Evolutionary conservation across 2,888 invertebrate species (phyloP).

Genomic region (Serripes groenlandicus): DNA sequence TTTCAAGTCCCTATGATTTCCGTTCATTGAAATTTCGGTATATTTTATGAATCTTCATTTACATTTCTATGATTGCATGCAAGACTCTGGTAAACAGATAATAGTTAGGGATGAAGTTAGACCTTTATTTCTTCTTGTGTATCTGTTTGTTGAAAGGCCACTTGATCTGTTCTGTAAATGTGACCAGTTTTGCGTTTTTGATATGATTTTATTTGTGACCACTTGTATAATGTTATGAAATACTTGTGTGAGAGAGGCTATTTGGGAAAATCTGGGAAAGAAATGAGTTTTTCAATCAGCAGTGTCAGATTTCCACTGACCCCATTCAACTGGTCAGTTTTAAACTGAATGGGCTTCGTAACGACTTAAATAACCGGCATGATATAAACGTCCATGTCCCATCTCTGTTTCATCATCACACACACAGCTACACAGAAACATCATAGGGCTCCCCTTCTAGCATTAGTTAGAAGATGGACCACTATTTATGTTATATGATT

Average conservation of each 20-base stretch:
- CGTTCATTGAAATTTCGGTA: constrained; percentile 31
- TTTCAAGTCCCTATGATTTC: constrained; percentile 43
- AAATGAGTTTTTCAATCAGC: background rate
- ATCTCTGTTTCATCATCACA: too few species aligned
- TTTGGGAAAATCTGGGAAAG: background rate
- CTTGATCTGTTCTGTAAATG: constrained; percentile 16
- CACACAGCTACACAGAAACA: too few species aligned
- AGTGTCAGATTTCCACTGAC: constrained; percentile 13
- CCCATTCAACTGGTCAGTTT: constrained; percentile 13
- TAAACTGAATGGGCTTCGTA: constrained; percentile 13
- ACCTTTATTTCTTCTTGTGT: background rate
- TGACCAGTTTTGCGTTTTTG: background rate
- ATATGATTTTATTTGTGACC: constrained; percentile 3
- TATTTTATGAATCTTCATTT: constrained; percentile 43
- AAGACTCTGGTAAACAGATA: too few species aligned
- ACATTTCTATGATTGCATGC: constrained; percentile 21
- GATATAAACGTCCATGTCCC: too few species aligned
- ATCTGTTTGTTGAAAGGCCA: background rate
- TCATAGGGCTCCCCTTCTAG: too few species aligned
- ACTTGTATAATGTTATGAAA: constrained; percentile 6
- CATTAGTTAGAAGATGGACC: too few species aligned
- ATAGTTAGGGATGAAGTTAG: background rate
- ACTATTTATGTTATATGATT: too few species aligned
- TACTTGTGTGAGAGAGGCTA: background rate
- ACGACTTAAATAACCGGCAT: too few species aligned